These are phyloP conservation scores for Ceratotherium simum DNA, from an alignment of 2,113 vertebrate species.

Conservation along the genomic window DNA sequence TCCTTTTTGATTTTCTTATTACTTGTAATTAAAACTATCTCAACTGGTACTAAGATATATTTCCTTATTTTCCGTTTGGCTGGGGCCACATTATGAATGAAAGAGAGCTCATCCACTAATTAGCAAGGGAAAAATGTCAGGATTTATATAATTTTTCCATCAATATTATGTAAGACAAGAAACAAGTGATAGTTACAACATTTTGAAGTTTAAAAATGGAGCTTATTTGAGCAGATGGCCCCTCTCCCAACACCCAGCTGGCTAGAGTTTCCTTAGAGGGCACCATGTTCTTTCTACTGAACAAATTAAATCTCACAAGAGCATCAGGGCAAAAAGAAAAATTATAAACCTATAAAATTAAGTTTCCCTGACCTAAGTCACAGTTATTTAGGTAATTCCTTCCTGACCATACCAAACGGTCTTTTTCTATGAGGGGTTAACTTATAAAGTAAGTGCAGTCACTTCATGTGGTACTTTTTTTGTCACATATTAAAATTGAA, in stretches of 20 bases:
- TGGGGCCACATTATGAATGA: neutral
- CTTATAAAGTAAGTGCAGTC: neutral
- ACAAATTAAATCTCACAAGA: neutral
- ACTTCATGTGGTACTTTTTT: neutral
- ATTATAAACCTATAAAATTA: neutral
- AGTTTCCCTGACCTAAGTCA: neutral
- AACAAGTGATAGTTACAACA: neutral
- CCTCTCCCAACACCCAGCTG: neutral
- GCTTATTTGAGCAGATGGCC: slow-evolving; percentile 51
- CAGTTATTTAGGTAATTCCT: neutral
- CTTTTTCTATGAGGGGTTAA: neutral
- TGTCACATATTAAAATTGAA: slow-evolving; percentile 20
- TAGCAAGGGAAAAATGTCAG: neutral
- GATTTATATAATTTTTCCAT: neutral
- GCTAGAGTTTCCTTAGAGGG: neutral
- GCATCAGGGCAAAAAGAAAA: neutral
- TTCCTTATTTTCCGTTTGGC: neutral
- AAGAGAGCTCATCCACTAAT: neutral
- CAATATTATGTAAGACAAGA: neutral
- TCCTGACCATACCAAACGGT: neutral
- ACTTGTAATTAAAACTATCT: neutral
- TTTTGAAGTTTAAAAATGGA: neutral
- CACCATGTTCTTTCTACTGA: neutral
- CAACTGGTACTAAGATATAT: neutral
- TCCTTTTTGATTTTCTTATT: neutral